phyloP scores from a whole-genome alignment of 2,888 invertebrate species.

The Noctua comes region DNA sequence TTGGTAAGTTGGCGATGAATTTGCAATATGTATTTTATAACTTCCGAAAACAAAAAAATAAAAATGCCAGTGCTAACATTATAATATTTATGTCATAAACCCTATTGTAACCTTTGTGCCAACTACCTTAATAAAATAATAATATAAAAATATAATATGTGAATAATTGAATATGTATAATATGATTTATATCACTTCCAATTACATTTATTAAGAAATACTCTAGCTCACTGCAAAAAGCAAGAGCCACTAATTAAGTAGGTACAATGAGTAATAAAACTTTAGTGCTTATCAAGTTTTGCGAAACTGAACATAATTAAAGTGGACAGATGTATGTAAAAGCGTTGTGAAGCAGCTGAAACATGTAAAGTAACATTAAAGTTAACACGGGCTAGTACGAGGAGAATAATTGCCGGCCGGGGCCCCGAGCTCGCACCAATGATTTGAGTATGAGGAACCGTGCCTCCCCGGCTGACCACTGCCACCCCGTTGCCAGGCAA shows the following conservation, averaged over 20 bases:
- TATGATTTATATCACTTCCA: not conserved
- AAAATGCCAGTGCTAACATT: not conserved
- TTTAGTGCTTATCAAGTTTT: slow-evolving; percentile 60
- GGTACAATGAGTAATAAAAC: slow-evolving; percentile 54
- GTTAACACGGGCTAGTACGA: slow-evolving; percentile 83
- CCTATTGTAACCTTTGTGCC: not conserved
- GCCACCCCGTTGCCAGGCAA: slow-evolving; percentile 88
- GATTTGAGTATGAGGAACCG: slow-evolving; percentile 86
- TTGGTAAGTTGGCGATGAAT: not conserved
- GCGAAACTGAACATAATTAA: slow-evolving; percentile 66
- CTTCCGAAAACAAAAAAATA: not conserved
- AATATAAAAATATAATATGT: too few species aligned
- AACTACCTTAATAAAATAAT: too few species aligned
- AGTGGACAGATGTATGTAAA: slow-evolving; percentile 64
- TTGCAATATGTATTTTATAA: not conserved
- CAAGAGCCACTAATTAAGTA: slow-evolving; percentile 48
- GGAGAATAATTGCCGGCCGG: slow-evolving; percentile 87
- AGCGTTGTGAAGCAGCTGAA: slow-evolving; percentile 66
- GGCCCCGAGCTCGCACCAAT: slow-evolving; percentile 76
- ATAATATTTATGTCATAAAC: not conserved
- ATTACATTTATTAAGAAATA: not conserved
- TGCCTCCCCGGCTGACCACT: slow-evolving; percentile 83
- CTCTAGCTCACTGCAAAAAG: slow-evolving; percentile 8
- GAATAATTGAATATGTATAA: not conserved
- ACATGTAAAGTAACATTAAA: slow-evolving; percentile 83